These are phyloP conservation scores for Anagyrus pseudococci DNA, from an alignment of 2,888 invertebrate species.

Conservation along the genomic window DNA sequence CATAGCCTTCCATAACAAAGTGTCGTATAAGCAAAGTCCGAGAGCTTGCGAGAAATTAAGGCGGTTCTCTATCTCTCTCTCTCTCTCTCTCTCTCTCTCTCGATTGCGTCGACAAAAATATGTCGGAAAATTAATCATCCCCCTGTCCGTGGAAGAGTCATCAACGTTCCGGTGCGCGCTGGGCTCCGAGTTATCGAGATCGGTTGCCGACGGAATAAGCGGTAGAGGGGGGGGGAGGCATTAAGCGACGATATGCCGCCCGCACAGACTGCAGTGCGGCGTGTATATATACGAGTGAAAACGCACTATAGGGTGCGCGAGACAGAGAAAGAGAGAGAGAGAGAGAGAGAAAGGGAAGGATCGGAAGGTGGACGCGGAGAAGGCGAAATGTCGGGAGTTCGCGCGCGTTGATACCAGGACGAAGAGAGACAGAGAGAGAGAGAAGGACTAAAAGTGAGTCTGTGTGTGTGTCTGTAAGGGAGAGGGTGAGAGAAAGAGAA, in stretches of 20 bases:
- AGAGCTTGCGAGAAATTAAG: too few relatives aligned
- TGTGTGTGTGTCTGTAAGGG: too few relatives aligned
- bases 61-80: too few relatives aligned
- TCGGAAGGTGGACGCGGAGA: background rate
- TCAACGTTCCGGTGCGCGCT: slow-evolving; percentile 6
- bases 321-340: slow-evolving; percentile 18
- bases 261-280: too few relatives aligned
- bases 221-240: background rate
- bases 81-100: too few relatives aligned
- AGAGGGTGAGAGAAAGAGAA: slow-evolving; percentile 15
- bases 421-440: slow-evolving; percentile 21
- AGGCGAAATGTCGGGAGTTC: slow-evolving; percentile 1
- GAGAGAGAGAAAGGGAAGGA: slow-evolving; percentile 19
- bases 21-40: too few relatives aligned
- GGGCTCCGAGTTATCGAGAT: slow-evolving; percentile 20
- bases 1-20: too few relatives aligned
- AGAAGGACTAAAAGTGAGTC: too few relatives aligned
- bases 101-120: too few relatives aligned
- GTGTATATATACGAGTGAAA: too few relatives aligned
- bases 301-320: background rate
- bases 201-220: background rate
- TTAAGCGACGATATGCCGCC: slow-evolving; percentile 13
- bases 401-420: slow-evolving; percentile 26
- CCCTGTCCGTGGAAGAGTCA: background rate
- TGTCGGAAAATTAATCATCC: slow-evolving; percentile 15